Conservation (phyloP, 2,888 invertebrate species). For the Mythimna pallens region DNA sequence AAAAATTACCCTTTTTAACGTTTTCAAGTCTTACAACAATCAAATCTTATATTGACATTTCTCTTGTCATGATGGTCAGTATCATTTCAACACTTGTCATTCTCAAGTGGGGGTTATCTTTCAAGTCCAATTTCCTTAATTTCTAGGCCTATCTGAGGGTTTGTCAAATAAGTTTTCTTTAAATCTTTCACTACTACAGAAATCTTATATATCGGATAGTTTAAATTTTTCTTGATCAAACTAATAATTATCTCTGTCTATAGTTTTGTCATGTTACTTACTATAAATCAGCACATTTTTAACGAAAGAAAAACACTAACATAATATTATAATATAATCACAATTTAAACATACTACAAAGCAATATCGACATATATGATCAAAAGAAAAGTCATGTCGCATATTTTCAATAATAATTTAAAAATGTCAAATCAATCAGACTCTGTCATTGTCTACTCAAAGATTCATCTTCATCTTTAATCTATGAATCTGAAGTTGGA, state of each 20-base stretch:
- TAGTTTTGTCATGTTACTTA: constrained; percentile 16
- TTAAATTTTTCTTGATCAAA: constrained; percentile 11
- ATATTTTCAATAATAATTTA: not conserved
- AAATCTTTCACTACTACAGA: constrained; percentile 4
- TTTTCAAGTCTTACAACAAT: not conserved
- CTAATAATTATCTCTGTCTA: not conserved
- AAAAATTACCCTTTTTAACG: not conserved
- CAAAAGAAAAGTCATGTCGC: constrained; percentile 18
- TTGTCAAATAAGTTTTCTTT: not conserved
- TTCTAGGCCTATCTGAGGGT: constrained; percentile 41
- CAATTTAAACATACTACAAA: not conserved
- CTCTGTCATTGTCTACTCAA: constrained; percentile 18
- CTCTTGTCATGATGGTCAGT: not conserved
- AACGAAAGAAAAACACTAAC: not conserved
- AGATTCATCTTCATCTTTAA: constrained; percentile 12
- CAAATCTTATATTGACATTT: not conserved
- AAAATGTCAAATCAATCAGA: constrained; percentile 41
- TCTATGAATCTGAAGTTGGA: constrained; percentile 7
- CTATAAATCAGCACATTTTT: not conserved
- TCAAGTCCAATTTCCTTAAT: constrained; percentile 20
- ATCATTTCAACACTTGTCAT: not conserved
- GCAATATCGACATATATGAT: constrained; percentile 4
- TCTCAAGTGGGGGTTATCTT: constrained; percentile 40
- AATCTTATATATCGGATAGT: constrained; percentile 7
- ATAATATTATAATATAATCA: constrained; percentile 12